Evolutionary conservation across 2,113 vertebrate genomes (phyloP), one percentile per base, ranked within the genome.

Genomic region (Pituophis catenifer): DNA sequence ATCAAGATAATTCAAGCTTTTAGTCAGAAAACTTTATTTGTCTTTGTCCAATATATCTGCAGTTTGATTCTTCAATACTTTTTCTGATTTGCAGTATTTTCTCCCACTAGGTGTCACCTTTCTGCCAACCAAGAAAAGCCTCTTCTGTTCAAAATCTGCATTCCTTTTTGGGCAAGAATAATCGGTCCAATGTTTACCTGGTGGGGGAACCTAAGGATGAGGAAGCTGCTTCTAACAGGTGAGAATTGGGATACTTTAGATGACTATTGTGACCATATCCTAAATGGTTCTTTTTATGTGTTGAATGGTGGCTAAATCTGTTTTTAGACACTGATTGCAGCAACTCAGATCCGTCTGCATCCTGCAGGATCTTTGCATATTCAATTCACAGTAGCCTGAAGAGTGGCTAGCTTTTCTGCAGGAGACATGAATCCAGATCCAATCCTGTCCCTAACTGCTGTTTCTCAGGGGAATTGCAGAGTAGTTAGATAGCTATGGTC

Each of bases 131-230:
- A 95, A 98, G 94, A 93, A 99, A 99, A 97, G 98, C 98, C 0
- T 94, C 98, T 90, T 99, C 99, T 50, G 94, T 98, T 87, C 99
- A 99, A 96, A 99, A 97, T 96, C 97, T 99, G 88, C 98, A 96
- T 12, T 93, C 97, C 13, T 94, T 97, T 0, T 96, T 98, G 95
- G 98, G 98, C 93, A 99, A 98, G 94, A 96, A 96, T 26, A 97
- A 98, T 29, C 97, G 98, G 0, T 98, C 98, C 86, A 98, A 97
- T 0, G 94, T 97, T 29, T 98, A 99, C 88, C 95, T 98, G 91
- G 97, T 98, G 54, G 98, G 97, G 90, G 98, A 98, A 89, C 91
- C 96, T 1, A 94, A 94, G 1, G 96, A 95, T 0, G 97, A 97
- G 5, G 96, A 95, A 52, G 95, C 96, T 92, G 94, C 96, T 59